These are phyloP conservation scores for Gandaritis pyraliata DNA, from an alignment of 2,888 invertebrate species.

Conservation along the genomic window DNA sequence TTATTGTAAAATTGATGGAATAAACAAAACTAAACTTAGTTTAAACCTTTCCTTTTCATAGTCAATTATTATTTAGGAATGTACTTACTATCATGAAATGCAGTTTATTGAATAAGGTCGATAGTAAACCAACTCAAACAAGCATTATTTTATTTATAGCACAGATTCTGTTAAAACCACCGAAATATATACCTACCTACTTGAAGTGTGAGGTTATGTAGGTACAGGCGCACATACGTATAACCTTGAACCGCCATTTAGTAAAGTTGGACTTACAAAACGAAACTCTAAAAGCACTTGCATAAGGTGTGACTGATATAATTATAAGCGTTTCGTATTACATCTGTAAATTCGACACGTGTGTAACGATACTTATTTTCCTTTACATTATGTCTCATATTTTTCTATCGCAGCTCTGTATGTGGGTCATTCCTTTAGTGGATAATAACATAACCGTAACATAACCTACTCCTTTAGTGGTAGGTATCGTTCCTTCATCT, in stretches of 20 bases:
- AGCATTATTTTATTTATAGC: too few species aligned
- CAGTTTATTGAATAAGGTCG: too few species aligned
- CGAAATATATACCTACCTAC: too few species aligned
- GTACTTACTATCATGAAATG: too few species aligned
- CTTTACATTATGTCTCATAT: too few species aligned
- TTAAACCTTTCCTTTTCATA: too few species aligned
- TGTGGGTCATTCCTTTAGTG: slow-evolving; percentile 57
- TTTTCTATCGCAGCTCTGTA: slow-evolving; percentile 49
- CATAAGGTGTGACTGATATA: background rate
- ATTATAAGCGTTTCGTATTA: background rate
- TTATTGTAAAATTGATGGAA: background rate
- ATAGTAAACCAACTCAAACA: too few species aligned
- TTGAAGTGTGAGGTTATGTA: background rate
- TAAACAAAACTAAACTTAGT: too few species aligned
- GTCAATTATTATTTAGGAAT: too few species aligned
- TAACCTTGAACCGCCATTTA: slow-evolving; percentile 1
- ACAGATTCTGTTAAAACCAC: too few species aligned
- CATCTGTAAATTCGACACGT: slow-evolving; percentile 13
- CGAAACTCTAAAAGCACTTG: background rate
- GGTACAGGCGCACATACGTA: background rate
- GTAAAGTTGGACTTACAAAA: background rate
- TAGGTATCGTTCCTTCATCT: slow-evolving; percentile 36
- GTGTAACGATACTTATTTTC: slow-evolving; percentile 4
- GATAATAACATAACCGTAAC: slow-evolving; percentile 45
- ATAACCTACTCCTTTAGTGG: slow-evolving; percentile 40